phyloP scores from a whole-genome alignment of 1,140 invertebrate genomes.

The Reticulitermes speratus region DNA sequence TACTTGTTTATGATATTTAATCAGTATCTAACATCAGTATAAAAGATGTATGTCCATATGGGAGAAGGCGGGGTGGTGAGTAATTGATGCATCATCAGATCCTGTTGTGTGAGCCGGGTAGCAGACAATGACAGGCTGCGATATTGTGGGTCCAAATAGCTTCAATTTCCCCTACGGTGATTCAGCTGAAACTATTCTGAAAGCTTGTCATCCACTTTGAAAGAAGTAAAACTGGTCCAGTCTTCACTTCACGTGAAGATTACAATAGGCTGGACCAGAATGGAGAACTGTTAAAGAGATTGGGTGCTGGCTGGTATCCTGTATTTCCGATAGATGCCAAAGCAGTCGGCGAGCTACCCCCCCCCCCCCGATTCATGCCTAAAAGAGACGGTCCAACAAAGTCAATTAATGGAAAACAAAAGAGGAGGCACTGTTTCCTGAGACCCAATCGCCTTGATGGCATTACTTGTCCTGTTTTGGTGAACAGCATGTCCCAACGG shows the following conservation, averaged over 20 bases:
- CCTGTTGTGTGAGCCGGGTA: not conserved
- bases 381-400: not conserved
- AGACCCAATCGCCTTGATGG: not conserved
- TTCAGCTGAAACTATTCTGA: not conserved
- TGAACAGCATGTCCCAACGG: no score
- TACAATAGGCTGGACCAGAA: not conserved
- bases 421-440: not conserved
- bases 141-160: slow-evolving; percentile 2
- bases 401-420: not conserved
- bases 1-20: no score
- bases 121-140: not conserved
- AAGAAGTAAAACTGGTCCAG: not conserved
- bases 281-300: not conserved
- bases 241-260: not conserved
- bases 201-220: not conserved
- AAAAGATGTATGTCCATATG: not conserved
- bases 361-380: not conserved
- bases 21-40: not conserved
- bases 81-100: slow-evolving; percentile 2
- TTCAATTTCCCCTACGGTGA: not conserved
- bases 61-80: not conserved
- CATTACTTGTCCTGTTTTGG: not conserved
- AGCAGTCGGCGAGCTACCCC: not conserved
- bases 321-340: not conserved
- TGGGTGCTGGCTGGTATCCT: not conserved